A percentile compares a stretch with the other conserved stretches of the same genome.
Evolutionary conservation across 2,113 vertebrate species (phyloP).

Genomic region (Chrysemys picta): DNA sequence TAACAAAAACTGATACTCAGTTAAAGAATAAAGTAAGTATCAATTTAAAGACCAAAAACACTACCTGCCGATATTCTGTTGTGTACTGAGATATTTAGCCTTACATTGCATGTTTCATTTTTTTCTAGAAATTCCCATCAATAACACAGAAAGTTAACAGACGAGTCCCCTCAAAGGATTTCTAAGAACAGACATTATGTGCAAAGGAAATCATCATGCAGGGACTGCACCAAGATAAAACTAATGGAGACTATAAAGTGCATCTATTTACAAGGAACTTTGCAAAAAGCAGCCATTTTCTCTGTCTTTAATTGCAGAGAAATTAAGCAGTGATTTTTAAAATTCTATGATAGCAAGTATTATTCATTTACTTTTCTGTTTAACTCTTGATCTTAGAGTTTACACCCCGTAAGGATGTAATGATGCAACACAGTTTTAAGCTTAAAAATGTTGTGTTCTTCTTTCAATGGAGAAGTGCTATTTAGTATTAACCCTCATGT

Average conservation of each 20-base stretch:
- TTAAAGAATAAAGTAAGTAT: background rate
- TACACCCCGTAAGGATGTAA: background rate
- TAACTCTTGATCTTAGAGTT: background rate
- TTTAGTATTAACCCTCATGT: background rate
- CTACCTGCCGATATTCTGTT: background rate
- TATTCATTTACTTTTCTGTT: background rate
- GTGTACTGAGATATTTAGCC: background rate
- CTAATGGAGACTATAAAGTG: background rate
- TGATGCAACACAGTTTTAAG: background rate
- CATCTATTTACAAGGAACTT: background rate
- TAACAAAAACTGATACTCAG: fast-evolving
- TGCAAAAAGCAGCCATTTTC: background rate
- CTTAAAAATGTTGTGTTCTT: background rate
- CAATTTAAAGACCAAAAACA: fast-evolving
- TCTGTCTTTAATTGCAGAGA: background rate
- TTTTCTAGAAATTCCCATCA: background rate
- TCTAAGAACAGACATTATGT: background rate
- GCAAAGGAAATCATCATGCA: background rate
- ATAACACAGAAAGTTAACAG: background rate
- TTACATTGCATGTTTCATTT: background rate
- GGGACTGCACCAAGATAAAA: background rate
- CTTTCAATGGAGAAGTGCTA: background rate
- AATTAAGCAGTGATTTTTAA: background rate
- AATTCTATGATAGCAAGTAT: background rate
- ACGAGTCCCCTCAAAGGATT: background rate